Evolutionary conservation across 1,140 invertebrate genomes (phyloP), one percentile per base, ranked within the genome.

Genomic region (Scaptomyza graminum): DNA sequence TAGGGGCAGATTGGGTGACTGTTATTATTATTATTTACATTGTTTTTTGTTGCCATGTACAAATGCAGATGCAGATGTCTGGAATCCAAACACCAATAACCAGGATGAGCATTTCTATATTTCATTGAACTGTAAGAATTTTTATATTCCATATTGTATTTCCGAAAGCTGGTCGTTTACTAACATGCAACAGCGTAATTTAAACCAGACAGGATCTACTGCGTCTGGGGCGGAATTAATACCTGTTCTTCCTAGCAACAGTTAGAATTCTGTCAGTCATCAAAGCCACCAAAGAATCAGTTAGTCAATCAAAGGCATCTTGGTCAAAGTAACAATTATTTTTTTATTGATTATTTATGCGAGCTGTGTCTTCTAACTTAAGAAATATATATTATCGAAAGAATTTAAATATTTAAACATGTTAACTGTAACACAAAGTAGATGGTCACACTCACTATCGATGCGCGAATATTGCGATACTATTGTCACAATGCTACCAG

Each of bases 401-500:
- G 6, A 31, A 25, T 46, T 50, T 0, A 63, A 64, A 43, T 13
- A 1, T 41, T 5, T 41, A n/a, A 5, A 1, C 37, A 41, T n/a
- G 12, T 39, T 3, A 39, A 39, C 37, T 12, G 37, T 15, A 0
- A 18, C 4, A 22, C 6, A 25, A 37, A 5, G 13, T 7, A 25
- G 2, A 15, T 70, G 67, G 67, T 70, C 51, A 56, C 61, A 56
- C 62, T 64, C 31, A 8, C 13, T 41, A 54, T 47, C 65, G 57
- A 52, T 54, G 0, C 3, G 6, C 0, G 12, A 9, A 31, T 4
- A 31, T 31, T 11, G 22, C 39, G 31, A 62, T 54, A 46, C 5
- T 12, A 15, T 31, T 1, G 15, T 4, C 9, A 1, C 0, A 31
- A n/a, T 2, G 66, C 5, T 50, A 34, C 51, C 66, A 49, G 15